phyloP scores from a whole-genome alignment of 2,888 invertebrate genomes.

The Drepana falcataria region DNA sequence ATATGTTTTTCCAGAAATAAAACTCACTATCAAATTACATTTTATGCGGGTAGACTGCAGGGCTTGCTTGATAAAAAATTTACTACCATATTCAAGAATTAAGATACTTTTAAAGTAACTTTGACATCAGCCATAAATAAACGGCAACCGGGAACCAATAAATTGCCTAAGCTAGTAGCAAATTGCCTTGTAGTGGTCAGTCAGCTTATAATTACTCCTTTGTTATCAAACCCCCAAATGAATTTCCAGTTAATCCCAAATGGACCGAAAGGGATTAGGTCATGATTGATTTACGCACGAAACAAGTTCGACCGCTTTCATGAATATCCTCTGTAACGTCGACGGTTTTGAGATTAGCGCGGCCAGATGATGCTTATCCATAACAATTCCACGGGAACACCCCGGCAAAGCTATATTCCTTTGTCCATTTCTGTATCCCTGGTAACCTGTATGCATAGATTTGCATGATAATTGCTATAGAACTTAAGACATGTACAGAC shows the following conservation, averaged over 20 bases:
- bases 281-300: slow-evolving; percentile 19
- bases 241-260: slow-evolving; percentile 14
- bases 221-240: slow-evolving; percentile 21
- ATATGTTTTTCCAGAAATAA: too few relatives aligned
- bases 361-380: background rate
- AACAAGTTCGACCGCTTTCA: slow-evolving; percentile 12
- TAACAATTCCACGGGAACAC: background rate
- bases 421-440: too few relatives aligned
- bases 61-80: too few relatives aligned
- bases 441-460: too few relatives aligned
- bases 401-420: too few relatives aligned
- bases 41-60: too few relatives aligned
- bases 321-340: slow-evolving; percentile 8
- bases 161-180: slow-evolving; percentile 29
- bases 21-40: too few relatives aligned
- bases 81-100: too few relatives aligned
- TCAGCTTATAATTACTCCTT: slow-evolving; percentile 23
- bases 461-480: too few relatives aligned
- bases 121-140: too few relatives aligned
- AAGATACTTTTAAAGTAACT: too few relatives aligned
- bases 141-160: slow-evolving; percentile 23
- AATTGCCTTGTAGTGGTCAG: slow-evolving; percentile 23
- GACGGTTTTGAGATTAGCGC: background rate
- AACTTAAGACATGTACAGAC: too few relatives aligned
- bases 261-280: slow-evolving; percentile 12